Evolutionary conservation across 1,140 invertebrate genomes (phyloP), one percentile per base, ranked within the genome.

Genomic region (Branchinecta lindahli): DNA sequence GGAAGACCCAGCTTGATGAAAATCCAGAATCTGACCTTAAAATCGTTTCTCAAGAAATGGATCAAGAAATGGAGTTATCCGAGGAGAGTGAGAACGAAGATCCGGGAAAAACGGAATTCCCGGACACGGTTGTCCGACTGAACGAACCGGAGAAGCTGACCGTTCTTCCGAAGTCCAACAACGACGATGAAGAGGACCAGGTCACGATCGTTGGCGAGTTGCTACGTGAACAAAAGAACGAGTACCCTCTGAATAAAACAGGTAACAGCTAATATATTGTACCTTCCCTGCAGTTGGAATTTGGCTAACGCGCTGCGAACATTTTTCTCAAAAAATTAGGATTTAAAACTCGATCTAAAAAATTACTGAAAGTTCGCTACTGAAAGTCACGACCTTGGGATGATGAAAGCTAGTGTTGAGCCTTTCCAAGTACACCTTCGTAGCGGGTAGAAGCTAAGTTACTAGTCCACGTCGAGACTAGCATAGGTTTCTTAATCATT

Each of bases 51-150:
- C 8, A 45, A 3, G 68, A 61, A 46, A 76, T 77, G 69, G 68
- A 80, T 12, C 75, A 76, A 12, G 78, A 78, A 69, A 75, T 68
- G 8, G 70, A 52, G 15, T 45, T 65, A 69, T 69, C 78, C 15
- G 74, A 75, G 71, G 80, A 81, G 66, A 77, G 79, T 71, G 79
- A 81, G 66, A 76, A 75, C 44, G 76, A 81, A 61, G 71, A 72
- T 67, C 73, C 76, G 67, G 75, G 76, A 66, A 75, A 77, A 67
- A 75, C 77, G 66, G 61, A 68, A 12, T 85, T 84, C 73, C 84
- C 84, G 1, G 84, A 85, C 74, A 84, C 84, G 8, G 74, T 77
- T 70, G 80, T 85, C 44, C 75, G 76, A 68, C 73, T 83, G 46
- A 61, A 61, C 18, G 52, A 61, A 61, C 18, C 52, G 12, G 52